Conservation (phyloP, 92 coral and sea anemone genomes). For the Porites lobata region DNA sequence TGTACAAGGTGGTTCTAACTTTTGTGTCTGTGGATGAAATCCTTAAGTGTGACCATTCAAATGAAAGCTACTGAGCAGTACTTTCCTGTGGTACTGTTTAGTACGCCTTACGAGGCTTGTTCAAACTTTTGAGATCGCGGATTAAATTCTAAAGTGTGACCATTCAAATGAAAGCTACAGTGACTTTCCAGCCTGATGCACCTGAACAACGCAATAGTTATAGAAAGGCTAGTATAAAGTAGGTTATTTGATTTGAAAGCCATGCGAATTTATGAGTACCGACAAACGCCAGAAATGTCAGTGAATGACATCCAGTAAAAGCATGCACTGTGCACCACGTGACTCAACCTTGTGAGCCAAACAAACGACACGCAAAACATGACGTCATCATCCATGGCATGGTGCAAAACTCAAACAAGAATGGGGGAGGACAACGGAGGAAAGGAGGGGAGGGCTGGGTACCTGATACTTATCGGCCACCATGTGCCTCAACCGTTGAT, state of each 20-base stretch:
- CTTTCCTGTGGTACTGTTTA: too few species aligned
- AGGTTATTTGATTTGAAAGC: not conserved
- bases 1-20: too few species aligned
- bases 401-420: not conserved
- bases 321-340: conserved; percentile 70
- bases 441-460: not conserved
- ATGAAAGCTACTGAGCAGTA: too few species aligned
- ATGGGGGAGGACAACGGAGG: not conserved
- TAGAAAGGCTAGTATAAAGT: too few species aligned
- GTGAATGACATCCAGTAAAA: conserved; percentile 60
- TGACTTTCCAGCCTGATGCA: too few species aligned
- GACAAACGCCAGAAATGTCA: not conserved
- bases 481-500: conserved; percentile 98
- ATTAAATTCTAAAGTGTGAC: too few species aligned
- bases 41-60: too few species aligned
- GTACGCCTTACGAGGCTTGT: too few species aligned
- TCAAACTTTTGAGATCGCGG: too few species aligned
- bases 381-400: conserved; percentile 86
- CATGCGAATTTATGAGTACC: conserved; percentile 58
- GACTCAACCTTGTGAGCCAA: conserved; percentile 72
- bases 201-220: too few species aligned
- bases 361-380: conserved; percentile 99
- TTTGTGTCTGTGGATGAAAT: too few species aligned
- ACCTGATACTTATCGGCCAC: conserved; percentile 99
- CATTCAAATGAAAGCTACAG: too few species aligned